Evolutionary conservation across 2,888 invertebrate species (phyloP).

Genomic region (Drosophila paranaensis): DNA sequence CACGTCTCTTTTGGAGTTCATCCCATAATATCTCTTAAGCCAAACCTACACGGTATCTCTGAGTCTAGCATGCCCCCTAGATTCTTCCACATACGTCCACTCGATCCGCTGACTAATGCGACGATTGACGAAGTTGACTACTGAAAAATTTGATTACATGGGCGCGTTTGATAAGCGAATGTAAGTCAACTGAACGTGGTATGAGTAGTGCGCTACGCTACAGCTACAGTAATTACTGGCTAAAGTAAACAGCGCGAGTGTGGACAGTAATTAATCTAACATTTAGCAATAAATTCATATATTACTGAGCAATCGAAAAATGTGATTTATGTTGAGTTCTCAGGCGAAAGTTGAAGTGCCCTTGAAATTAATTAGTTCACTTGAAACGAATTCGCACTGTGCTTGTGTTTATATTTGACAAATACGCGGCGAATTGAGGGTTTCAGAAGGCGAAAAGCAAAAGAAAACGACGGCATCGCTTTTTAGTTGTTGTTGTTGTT

Average conservation of each 20-base stretch:
- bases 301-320: not conserved
- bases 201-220: not conserved
- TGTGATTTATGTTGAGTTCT: slow-evolving; percentile 18
- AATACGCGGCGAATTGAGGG: slow-evolving; percentile 32
- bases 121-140: slow-evolving; percentile 26
- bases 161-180: slow-evolving; percentile 39
- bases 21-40: too few relatives aligned
- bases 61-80: not conserved
- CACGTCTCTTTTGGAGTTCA: too few relatives aligned
- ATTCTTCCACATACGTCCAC: not conserved
- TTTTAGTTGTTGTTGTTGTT: slow-evolving; percentile 13
- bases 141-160: slow-evolving; percentile 40
- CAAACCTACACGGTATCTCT: slow-evolving; percentile 23
- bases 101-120: slow-evolving; percentile 60
- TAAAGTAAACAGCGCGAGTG: not conserved
- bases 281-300: not conserved
- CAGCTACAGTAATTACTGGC: slow-evolving; percentile 23
- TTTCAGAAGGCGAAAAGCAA: slow-evolving; percentile 33
- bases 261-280: not conserved
- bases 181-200: not conserved
- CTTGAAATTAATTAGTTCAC: slow-evolving; percentile 66
- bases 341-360: slow-evolving; percentile 46
- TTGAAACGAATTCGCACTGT: slow-evolving; percentile 46
- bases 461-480: slow-evolving; percentile 36
- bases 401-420: slow-evolving; percentile 47